Conservation (phyloP, 2,113 vertebrate genomes). For the Pica pica region DNA sequence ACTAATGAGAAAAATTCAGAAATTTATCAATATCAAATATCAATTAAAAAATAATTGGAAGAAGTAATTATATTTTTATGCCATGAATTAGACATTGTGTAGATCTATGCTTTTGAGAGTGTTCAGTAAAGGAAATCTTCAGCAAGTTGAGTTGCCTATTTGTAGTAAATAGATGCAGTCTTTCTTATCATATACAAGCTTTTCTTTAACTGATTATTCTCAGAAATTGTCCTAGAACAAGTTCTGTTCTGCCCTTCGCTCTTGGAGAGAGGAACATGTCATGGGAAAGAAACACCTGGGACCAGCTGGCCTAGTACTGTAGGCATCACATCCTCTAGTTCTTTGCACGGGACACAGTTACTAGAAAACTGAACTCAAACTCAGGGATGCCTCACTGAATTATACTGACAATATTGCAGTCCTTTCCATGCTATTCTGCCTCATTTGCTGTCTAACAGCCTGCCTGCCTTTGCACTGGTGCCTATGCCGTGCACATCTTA, state of each 20-base stretch:
- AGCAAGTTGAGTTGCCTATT: background rate
- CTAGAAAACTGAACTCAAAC: background rate
- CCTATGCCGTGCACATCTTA: background rate
- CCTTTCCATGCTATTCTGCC: background rate
- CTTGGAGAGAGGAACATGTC: background rate
- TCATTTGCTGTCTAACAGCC: background rate
- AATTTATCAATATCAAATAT: background rate
- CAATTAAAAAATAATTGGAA: background rate
- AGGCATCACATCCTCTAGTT: background rate
- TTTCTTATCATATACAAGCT: background rate
- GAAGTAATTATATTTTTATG: background rate
- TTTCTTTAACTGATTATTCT: background rate
- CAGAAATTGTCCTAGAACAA: background rate
- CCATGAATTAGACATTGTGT: too few species aligned
- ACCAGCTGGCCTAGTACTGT: background rate
- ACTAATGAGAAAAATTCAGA: background rate
- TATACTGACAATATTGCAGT: background rate
- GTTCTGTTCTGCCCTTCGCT: background rate
- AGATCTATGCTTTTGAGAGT: background rate
- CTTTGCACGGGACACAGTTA: background rate
- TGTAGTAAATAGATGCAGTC: background rate
- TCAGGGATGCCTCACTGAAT: background rate
- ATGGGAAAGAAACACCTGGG: constrained; percentile 1
- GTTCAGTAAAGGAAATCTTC: background rate
- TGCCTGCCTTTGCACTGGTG: background rate